phyloP scores from a whole-genome alignment of 2,797 vertebrate genomes.

The Gobio occitaniae region DNA sequence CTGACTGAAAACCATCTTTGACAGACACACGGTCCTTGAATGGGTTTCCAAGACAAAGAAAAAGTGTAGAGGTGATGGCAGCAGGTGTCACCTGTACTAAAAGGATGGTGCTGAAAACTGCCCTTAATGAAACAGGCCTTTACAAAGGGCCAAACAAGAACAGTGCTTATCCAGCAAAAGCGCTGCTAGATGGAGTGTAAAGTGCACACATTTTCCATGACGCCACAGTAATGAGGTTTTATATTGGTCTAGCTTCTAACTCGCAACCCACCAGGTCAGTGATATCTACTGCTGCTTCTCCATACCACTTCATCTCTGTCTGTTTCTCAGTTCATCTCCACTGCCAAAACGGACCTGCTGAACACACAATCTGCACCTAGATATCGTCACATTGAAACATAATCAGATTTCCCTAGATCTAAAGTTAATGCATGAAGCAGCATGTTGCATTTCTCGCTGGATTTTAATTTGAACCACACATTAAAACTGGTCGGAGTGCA shows the following conservation, averaged over 20 bases:
- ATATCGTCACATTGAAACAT: background rate
- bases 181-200: constrained; percentile 62
- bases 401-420: background rate
- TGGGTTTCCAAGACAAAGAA: constrained; percentile 23
- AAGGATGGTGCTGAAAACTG: background rate
- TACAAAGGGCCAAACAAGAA: constrained; percentile 60
- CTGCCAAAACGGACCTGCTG: background rate
- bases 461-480: constrained; percentile 32
- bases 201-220: constrained; percentile 66
- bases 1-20: constrained; percentile 22
- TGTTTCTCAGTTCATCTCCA: constrained; percentile 7
- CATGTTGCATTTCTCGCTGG: background rate
- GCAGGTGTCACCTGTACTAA: constrained; percentile 19
- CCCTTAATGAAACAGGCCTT: constrained; percentile 38
- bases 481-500: too few relatives aligned
- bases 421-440: background rate
- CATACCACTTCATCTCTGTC: background rate
- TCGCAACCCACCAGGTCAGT: constrained; percentile 44
- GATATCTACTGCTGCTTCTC: constrained; percentile 36
- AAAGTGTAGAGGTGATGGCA: background rate
- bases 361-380: background rate
- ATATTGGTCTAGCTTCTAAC: constrained; percentile 57
- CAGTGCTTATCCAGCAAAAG: constrained; percentile 65
- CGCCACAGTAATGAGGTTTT: constrained; percentile 67
- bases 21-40: background rate